Conservation (phyloP, 2,113 vertebrate species). For the Ictalurus punctatus region DNA sequence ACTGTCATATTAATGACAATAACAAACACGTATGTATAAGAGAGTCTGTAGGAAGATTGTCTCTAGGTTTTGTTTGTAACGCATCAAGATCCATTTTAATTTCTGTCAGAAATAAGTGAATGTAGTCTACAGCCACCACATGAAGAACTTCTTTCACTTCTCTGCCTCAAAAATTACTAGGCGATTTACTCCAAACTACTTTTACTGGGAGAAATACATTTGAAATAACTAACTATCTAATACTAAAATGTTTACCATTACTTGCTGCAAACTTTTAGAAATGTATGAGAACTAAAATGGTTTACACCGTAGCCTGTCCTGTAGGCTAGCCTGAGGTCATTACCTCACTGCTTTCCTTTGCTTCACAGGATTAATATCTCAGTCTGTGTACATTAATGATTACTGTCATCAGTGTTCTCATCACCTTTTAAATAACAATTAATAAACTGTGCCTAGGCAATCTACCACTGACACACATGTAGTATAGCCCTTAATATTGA, state of each 20-base stretch:
- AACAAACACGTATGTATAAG: slow-evolving; percentile 74
- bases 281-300: slow-evolving; percentile 19
- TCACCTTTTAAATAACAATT: slow-evolving; percentile 75
- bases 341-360: slow-evolving; percentile 62
- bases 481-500: slow-evolving; percentile 81
- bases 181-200: slow-evolving; percentile 39
- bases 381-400: slow-evolving; percentile 53
- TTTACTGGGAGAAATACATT: slow-evolving; percentile 35
- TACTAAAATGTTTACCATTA: slow-evolving; percentile 35
- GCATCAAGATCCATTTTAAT: slow-evolving; percentile 41
- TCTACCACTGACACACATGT: slow-evolving; percentile 78
- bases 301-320: slow-evolving; percentile 9
- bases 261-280: slow-evolving; percentile 12
- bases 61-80: slow-evolving; percentile 64
- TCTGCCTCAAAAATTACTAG: slow-evolving; percentile 19
- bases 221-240: slow-evolving; percentile 23
- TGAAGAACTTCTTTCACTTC: slow-evolving; percentile 11
- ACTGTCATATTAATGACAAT: slow-evolving; percentile 79
- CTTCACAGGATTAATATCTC: slow-evolving; percentile 61
- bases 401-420: slow-evolving; percentile 65
- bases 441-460: slow-evolving; percentile 70
- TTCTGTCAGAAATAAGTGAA: slow-evolving; percentile 46
- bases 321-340: slow-evolving; percentile 9
- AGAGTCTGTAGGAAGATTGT: slow-evolving; percentile 80
- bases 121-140: slow-evolving; percentile 29